Base-by-base conservation (phyloP, 92 coral and sea anemone genomes). In the Zoanthus gigantus region DNA sequence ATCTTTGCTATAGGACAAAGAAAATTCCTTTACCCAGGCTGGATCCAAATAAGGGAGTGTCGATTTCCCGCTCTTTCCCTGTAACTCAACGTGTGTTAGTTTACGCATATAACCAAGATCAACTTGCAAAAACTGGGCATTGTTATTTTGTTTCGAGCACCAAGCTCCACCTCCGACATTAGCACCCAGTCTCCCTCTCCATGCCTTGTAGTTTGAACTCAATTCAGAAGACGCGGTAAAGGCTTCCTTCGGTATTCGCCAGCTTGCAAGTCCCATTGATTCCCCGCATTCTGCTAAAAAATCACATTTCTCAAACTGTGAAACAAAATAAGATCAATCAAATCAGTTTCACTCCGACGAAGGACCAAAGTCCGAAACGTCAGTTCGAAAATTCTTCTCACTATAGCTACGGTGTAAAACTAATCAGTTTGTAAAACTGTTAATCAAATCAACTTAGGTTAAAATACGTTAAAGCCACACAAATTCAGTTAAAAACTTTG, bases 151-250 rank as follows among this genome's bases (percentile, higher is more conserved):
- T 44, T 84, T 94, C 12, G 96, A 91, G 76, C 96, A 94, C 96
- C 96, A 94, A 17, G 94, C 94, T 44, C 93, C 94, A 0, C 94
- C 94, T 18, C 91, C 74, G 11, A 65, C 92, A 46, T 30, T 74
- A 10, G 85, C 29, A 9, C 83, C 96, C 81, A 94, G 72, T 78
- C 96, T 91, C 65, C 93, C 96, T 90, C 87, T 73, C 96, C 96
- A 94, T 31, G 96, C 89, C 54, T 63, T 60, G 85, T 94, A 94
- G 86, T 94, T 94, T 73, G 87, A 79, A 37, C 93, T 90, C 4
- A 94, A 86, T 58, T 67, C 82, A 31, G 91, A 85, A 9, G 94
- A 92, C 13, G 96, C 96, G 4, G 91, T 76, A 71, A 94, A 89
- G 6, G 93, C 93, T 14, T 74, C 74, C 12, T 81, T 81, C 0